Conservation (phyloP, 2,797 vertebrate genomes). For the Peromyscus eremicus region DNA sequence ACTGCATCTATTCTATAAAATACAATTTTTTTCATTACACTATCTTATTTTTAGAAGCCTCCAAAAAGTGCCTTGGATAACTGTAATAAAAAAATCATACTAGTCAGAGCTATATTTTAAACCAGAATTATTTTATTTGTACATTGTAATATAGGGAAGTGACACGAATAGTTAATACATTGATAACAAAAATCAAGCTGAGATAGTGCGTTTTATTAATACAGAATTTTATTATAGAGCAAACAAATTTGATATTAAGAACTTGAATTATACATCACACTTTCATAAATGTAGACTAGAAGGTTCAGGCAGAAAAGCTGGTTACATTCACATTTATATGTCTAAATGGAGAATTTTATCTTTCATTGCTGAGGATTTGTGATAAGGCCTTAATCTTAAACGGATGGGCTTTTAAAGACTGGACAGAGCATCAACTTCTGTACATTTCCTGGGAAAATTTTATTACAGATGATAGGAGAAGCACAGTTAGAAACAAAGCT, state of each 20-base stretch:
- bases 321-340: slow-evolving; percentile 44
- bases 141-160: slow-evolving; percentile 57
- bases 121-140: slow-evolving; percentile 67
- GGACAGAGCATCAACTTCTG: background rate
- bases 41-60: background rate
- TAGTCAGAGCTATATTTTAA: slow-evolving; percentile 62
- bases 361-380: slow-evolving; percentile 16
- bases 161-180: slow-evolving; percentile 19
- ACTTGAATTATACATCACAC: slow-evolving; percentile 62
- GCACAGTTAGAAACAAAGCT: slow-evolving; percentile 48
- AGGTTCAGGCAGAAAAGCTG: slow-evolving; percentile 17
- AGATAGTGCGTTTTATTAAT: slow-evolving; percentile 58
- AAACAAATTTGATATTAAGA: slow-evolving; percentile 67
- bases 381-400: slow-evolving; percentile 44
- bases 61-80: slow-evolving; percentile 16
- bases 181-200: slow-evolving; percentile 59
- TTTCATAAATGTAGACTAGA: slow-evolving; percentile 57
- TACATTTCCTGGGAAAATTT: slow-evolving; percentile 9
- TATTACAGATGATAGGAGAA: slow-evolving; percentile 28
- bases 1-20: slow-evolving; percentile 41
- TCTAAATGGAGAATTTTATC: slow-evolving; percentile 51
- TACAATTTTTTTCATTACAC: slow-evolving; percentile 6
- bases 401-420: background rate
- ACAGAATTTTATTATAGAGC: slow-evolving; percentile 37
- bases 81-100: slow-evolving; percentile 10